Base-by-base conservation (phyloP, 1,140 invertebrate species). In the Myzus persicae region DNA sequence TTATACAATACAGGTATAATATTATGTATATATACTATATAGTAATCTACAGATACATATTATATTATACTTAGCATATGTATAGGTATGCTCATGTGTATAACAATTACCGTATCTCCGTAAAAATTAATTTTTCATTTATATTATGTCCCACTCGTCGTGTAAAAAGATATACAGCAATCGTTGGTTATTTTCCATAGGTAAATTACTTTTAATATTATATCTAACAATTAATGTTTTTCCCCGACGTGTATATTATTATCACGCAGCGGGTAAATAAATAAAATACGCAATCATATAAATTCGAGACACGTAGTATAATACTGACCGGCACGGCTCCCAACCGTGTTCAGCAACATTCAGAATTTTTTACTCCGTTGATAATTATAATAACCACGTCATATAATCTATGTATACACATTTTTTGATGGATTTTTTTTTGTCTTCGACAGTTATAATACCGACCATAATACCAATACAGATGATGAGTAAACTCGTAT, bases 61-160 rank as follows among this genome's bases (percentile, higher is more conserved):
- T 54, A 54, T 22, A 51, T 26, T 9, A 24, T 59, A 59, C 1
- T 59, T 59, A 26, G 9, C 8, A 14, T 31, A 67, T 48, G 11
- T 7, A 51, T 51, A 1, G 26, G 31, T n/a, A 11, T 11, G 14
- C 9, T 4, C 14, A 8, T 67, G 26, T 67, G 20, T 6, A 76
- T 76, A 36, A 76, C 36, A 36, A 76, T 76, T 76, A 26, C 26
- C n/a, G 59, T 76, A 18, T n/a, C n/a, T 4, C 14, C n/a, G n/a
- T 76, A 76, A 76, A 76, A 76, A 76, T 76, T 76, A n/a, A 18
- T 76, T 76, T 76, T 76, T 76, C 54, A 59, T 59, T 76, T 67
- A 22, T 51, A 76, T n/a, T n/a, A 76, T n/a, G 59, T 76, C n/a
- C 59, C 59, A 6, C 31, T 76, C 59, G 14, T 76, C 59, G 11